phyloP scores from a whole-genome alignment of 2,888 invertebrate species.

The Erebia epiphron region DNA sequence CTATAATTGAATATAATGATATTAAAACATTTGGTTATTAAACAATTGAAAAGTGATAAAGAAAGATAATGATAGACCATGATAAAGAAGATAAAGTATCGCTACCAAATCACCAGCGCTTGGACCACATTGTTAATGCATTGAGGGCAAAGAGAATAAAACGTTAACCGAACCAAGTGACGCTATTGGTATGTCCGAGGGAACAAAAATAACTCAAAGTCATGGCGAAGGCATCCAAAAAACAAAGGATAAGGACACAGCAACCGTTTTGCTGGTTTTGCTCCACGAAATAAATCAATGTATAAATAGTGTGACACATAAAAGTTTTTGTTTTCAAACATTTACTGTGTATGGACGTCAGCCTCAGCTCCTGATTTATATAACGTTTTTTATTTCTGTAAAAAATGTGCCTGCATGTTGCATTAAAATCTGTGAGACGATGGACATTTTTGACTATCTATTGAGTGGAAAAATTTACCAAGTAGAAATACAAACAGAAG shows the following conservation, averaged over 20 bases:
- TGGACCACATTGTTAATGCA: constrained; percentile 26
- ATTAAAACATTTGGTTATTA: not conserved
- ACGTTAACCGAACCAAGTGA: constrained; percentile 29
- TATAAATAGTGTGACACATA: constrained; percentile 1
- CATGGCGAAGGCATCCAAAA: constrained; percentile 33
- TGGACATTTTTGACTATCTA: too few species aligned
- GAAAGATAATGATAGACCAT: not conserved
- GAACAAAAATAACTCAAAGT: constrained; percentile 36
- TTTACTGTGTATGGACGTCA: not conserved
- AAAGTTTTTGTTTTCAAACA: not conserved
- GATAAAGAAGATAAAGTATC: not conserved
- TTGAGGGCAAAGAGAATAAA: constrained; percentile 30
- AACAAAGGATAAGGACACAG: constrained; percentile 31
- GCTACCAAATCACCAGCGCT: not conserved
- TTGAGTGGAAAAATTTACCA: too few species aligned
- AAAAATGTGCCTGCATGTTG: too few species aligned
- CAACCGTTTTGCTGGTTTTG: constrained; percentile 25
- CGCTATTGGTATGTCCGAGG: constrained; percentile 32
- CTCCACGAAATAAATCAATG: constrained; percentile 25
- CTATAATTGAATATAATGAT: too few species aligned
- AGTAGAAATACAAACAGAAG: too few species aligned
- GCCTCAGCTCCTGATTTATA: not conserved
- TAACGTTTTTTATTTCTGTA: not conserved
- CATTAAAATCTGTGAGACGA: too few species aligned
- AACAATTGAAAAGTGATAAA: not conserved